Conservation (phyloP, 2,797 vertebrate genomes). For the Apodemus agrarius region DNA sequence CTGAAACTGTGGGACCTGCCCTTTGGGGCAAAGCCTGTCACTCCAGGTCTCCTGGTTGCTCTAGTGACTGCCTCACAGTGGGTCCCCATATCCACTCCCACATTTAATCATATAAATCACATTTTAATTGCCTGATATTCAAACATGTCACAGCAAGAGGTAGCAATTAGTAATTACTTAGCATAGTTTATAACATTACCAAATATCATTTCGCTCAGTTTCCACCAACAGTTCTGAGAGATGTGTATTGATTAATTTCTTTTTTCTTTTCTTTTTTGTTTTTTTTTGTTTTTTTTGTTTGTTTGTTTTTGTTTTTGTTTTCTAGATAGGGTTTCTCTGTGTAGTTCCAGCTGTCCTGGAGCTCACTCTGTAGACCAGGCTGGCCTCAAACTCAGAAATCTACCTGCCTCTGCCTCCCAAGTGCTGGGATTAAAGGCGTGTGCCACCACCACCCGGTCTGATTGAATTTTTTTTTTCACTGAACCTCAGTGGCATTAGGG, state of each 20-base stretch:
- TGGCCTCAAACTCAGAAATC: too few species aligned
- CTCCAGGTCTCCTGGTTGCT: not conserved
- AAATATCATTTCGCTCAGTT: not conserved
- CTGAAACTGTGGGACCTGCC: not conserved
- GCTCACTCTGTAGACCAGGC: too few species aligned
- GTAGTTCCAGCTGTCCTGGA: too few species aligned
- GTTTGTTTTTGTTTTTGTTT: too few species aligned
- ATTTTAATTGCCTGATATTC: not conserved
- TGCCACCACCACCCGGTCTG: too few species aligned
- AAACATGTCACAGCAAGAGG: slow-evolving; percentile 20
- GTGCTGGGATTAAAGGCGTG: too few species aligned
- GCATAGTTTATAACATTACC: slow-evolving; percentile 33
- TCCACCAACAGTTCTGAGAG: not conserved
- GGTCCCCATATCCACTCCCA: not conserved
- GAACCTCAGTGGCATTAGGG: not conserved
- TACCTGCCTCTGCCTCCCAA: too few species aligned
- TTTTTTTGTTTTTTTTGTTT: too few species aligned
- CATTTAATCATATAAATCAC: slow-evolving; percentile 48
- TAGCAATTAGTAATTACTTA: not conserved
- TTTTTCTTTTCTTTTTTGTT: too few species aligned
- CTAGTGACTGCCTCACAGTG: not conserved
- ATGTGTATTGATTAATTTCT: not conserved
- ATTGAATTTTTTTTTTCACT: not conserved
- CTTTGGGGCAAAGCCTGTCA: not conserved
- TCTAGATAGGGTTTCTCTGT: too few species aligned